Conservation (phyloP, 2,888 invertebrate species). For the Oligia fasciuncula region DNA sequence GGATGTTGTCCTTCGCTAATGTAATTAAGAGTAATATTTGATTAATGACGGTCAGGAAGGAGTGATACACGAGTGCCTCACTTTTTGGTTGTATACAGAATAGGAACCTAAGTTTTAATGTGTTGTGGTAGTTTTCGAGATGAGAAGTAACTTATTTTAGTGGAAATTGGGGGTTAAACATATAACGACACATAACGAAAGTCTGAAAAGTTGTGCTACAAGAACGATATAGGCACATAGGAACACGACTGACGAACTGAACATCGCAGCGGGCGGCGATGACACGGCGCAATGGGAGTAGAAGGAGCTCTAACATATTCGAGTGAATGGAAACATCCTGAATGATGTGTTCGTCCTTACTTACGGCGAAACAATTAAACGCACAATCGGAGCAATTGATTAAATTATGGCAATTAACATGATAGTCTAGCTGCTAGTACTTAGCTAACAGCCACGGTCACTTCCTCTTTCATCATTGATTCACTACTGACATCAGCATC, state of each 20-base stretch:
- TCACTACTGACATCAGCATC: slow-evolving; percentile 28
- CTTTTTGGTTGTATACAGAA: neutral
- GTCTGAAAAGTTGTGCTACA: no score
- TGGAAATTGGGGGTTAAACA: neutral
- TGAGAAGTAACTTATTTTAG: neutral
- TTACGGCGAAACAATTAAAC: slow-evolving; percentile 34
- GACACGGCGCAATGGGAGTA: neutral
- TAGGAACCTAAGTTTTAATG: neutral
- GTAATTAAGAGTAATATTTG: neutral
- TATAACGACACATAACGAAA: no score
- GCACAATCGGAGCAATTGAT: slow-evolving; percentile 36
- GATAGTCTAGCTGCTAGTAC: slow-evolving; percentile 13
- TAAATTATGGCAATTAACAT: slow-evolving; percentile 55
- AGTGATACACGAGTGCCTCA: neutral
- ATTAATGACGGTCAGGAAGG: neutral
- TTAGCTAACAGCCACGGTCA: slow-evolving; percentile 6
- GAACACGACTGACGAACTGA: neutral
- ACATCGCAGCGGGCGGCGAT: neutral
- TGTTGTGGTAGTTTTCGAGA: neutral
- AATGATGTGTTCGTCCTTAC: slow-evolving; percentile 23
- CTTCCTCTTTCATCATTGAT: slow-evolving; percentile 44
- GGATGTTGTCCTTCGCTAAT: neutral
- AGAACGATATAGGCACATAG: neutral
- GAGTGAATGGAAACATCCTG: slow-evolving; percentile 44
- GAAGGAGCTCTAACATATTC: neutral